Conservation (phyloP, 1,140 invertebrate species). For the Halyomorpha halys region DNA sequence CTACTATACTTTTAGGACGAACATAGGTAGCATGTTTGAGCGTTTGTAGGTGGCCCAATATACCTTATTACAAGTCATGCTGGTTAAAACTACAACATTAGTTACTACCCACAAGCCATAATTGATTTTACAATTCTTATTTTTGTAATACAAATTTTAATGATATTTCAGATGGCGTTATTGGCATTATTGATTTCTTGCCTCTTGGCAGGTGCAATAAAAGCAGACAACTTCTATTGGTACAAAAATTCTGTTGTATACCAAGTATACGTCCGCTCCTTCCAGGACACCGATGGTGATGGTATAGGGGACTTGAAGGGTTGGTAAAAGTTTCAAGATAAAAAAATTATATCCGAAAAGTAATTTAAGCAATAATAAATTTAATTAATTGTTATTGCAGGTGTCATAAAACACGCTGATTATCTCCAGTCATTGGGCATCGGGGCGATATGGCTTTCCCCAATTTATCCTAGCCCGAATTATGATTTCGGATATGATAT, state of each 20-base stretch:
- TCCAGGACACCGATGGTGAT: slow-evolving; percentile 63
- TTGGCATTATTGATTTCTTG: neutral
- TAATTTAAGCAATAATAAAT: no score
- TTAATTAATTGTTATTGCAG: neutral
- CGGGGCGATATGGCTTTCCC: slow-evolving; percentile 50
- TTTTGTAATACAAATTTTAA: no score
- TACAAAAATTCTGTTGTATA: slow-evolving; percentile 61
- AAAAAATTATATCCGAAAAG: no score
- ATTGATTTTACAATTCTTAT: no score
- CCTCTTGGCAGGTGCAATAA: neutral
- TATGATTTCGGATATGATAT: slow-evolving; percentile 57
- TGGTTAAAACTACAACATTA: no score
- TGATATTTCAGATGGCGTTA: no score
- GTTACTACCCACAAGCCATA: no score
- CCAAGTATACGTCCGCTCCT: slow-evolving; percentile 68
- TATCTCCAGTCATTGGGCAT: slow-evolving; percentile 34
- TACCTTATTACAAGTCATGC: no score
- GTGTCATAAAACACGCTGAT: neutral
- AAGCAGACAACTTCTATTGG: slow-evolving; percentile 41
- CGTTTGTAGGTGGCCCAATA: no score
- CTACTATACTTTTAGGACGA: no score
- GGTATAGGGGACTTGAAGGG: slow-evolving; percentile 62
- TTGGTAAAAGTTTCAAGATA: slow-evolving; percentile 24
- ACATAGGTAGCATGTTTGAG: no score
- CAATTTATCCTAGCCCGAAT: slow-evolving; percentile 54